Evolutionary conservation across 2,888 invertebrate genomes (phyloP).

Genomic region (Dryobotodes eremita): DNA sequence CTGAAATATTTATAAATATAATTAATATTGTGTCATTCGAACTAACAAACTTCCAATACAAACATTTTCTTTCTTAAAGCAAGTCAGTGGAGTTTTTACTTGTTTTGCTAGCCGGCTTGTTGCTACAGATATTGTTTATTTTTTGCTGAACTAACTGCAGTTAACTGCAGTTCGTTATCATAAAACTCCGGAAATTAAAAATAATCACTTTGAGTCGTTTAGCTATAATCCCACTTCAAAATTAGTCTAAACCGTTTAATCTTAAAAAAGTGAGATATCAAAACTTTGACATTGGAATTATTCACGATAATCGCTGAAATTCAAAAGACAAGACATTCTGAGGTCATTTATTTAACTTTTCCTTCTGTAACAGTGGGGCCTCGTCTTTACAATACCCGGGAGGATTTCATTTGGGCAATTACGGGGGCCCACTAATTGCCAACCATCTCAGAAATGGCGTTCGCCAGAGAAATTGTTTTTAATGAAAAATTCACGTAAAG

Average conservation of each 20-base stretch:
- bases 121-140: not conserved
- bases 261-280: slow-evolving; percentile 58
- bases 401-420: slow-evolving; percentile 80
- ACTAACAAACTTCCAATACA: slow-evolving; percentile 32
- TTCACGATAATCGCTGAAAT: slow-evolving; percentile 71
- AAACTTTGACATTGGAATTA: slow-evolving; percentile 63
- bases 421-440: slow-evolving; percentile 79
- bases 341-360: slow-evolving; percentile 76
- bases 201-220: not conserved
- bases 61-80: slow-evolving; percentile 24
- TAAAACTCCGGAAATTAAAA: slow-evolving; percentile 19
- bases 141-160: not conserved
- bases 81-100: not conserved
- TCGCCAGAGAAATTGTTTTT: slow-evolving; percentile 80
- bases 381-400: slow-evolving; percentile 71
- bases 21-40: slow-evolving; percentile 29
- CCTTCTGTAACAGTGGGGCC: slow-evolving; percentile 66
- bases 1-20: slow-evolving; percentile 38
- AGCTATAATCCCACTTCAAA: slow-evolving; percentile 4
- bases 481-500: slow-evolving; percentile 80
- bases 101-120: slow-evolving; percentile 16
- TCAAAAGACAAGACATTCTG: slow-evolving; percentile 70
- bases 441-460: slow-evolving; percentile 79
- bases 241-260: slow-evolving; percentile 17
- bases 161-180: not conserved